Evolutionary conservation across 2,797 vertebrate genomes (phyloP).

Genomic region (Caiman crocodilus): DNA sequence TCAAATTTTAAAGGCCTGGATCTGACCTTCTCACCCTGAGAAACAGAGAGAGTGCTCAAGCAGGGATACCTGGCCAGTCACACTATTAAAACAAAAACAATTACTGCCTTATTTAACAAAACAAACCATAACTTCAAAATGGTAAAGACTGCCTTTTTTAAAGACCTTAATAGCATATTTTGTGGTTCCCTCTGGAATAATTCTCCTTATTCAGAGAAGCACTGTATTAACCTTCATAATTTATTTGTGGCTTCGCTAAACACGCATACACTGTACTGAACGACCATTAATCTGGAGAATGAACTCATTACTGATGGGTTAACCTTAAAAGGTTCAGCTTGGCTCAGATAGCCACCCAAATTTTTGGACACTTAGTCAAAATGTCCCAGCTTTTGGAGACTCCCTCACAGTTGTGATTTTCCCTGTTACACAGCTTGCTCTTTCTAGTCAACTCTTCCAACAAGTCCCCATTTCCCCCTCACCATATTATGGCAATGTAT

Average conservation of each 20-base stretch:
- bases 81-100: constrained; percentile 70
- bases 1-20: constrained; percentile 72
- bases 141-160: constrained; percentile 64
- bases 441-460: constrained; percentile 13
- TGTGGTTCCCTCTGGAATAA: constrained; percentile 66
- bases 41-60: constrained; percentile 70
- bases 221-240: constrained; percentile 71
- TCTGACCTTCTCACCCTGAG: constrained; percentile 63
- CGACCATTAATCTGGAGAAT: constrained; percentile 68
- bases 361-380: constrained; percentile 51
- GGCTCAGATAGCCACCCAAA: constrained; percentile 71
- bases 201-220: constrained; percentile 70
- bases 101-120: constrained; percentile 75
- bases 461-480: background rate
- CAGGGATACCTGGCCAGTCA: constrained; percentile 61
- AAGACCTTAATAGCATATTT: constrained; percentile 68
- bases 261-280: constrained; percentile 53
- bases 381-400: constrained; percentile 16
- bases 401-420: constrained; percentile 9
- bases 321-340: constrained; percentile 56
- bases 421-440: background rate
- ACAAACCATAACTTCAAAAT: constrained; percentile 71
- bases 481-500: background rate
- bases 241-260: constrained; percentile 73
- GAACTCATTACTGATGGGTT: constrained; percentile 69